phyloP scores from a whole-genome alignment of 2,113 vertebrate species.

The Cinclus mexicanus region DNA sequence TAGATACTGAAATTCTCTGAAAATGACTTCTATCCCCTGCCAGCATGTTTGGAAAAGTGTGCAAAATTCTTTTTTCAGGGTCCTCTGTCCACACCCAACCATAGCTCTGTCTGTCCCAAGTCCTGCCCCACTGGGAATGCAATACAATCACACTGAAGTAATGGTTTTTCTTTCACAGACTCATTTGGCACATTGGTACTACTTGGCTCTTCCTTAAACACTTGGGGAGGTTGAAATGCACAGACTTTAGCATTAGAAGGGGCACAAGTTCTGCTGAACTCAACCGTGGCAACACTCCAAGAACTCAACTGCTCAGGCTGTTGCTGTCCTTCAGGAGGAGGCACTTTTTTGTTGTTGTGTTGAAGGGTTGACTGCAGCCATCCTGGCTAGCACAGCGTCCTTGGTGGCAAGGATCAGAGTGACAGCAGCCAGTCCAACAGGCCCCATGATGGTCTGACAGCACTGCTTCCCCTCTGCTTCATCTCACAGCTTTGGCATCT shows the following conservation, averaged over 20 bases:
- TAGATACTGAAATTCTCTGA: background rate
- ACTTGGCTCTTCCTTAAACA: background rate
- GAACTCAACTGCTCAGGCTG: background rate
- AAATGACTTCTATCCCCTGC: background rate
- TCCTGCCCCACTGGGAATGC: background rate
- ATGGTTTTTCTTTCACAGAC: background rate
- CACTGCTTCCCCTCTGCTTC: background rate
- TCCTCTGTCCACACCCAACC: background rate
- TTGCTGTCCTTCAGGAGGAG: slow-evolving; percentile 34
- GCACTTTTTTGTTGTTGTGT: background rate
- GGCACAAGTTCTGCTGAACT: background rate
- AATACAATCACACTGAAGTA: background rate
- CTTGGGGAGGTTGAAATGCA: slow-evolving; percentile 6
- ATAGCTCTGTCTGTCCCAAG: background rate
- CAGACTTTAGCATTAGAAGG: background rate
- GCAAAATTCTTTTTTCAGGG: background rate
- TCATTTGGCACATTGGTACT: slow-evolving; percentile 52
- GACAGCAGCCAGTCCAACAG: background rate
- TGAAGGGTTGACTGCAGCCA: background rate
- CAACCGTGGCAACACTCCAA: background rate
- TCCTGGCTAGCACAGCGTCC: background rate
- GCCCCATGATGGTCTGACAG: background rate
- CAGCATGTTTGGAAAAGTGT: background rate
- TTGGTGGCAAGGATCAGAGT: background rate
- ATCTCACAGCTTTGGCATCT: background rate